Evolutionary conservation across 2,888 invertebrate species (phyloP).

Genomic region (Ptychoptera contaminata): DNA sequence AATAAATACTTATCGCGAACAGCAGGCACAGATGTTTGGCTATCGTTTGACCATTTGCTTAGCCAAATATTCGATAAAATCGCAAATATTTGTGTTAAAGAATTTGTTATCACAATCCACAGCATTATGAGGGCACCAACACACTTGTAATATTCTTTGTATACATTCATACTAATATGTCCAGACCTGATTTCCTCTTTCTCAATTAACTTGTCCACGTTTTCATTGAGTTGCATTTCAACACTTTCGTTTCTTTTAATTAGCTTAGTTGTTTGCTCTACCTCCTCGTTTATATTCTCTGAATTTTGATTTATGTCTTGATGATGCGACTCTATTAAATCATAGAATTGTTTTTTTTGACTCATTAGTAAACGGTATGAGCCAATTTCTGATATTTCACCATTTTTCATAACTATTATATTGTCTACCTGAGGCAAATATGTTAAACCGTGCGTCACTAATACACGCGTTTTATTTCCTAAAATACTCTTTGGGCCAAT

Average conservation of each 20-base stretch:
- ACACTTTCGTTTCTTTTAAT: no score
- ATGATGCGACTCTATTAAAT: no score
- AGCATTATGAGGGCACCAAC: not conserved
- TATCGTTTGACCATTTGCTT: slow-evolving; percentile 17
- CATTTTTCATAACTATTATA: slow-evolving; percentile 38
- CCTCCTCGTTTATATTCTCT: no score
- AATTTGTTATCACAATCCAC: no score
- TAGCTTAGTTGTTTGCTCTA: no score
- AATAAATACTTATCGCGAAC: slow-evolving; percentile 21
- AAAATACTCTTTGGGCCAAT: slow-evolving; percentile 34
- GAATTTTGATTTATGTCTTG: no score
- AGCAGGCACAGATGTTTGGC: slow-evolving; percentile 5
- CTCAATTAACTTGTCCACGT: no score
- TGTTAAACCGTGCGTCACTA: slow-evolving; percentile 42
- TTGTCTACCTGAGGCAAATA: slow-evolving; percentile 37
- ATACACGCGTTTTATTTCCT: slow-evolving; percentile 33
- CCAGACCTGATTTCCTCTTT: no score
- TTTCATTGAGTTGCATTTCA: no score
- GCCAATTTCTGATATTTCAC: slow-evolving; percentile 21
- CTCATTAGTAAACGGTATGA: not conserved
- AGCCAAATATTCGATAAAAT: slow-evolving; percentile 4
- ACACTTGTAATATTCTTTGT: slow-evolving; percentile 5
- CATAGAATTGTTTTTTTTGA: slow-evolving; percentile 16
- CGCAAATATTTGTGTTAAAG: slow-evolving; percentile 1
- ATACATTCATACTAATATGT: slow-evolving; percentile 2